Conservation (phyloP, 1,140 invertebrate species). For the Bombus impatiens region DNA sequence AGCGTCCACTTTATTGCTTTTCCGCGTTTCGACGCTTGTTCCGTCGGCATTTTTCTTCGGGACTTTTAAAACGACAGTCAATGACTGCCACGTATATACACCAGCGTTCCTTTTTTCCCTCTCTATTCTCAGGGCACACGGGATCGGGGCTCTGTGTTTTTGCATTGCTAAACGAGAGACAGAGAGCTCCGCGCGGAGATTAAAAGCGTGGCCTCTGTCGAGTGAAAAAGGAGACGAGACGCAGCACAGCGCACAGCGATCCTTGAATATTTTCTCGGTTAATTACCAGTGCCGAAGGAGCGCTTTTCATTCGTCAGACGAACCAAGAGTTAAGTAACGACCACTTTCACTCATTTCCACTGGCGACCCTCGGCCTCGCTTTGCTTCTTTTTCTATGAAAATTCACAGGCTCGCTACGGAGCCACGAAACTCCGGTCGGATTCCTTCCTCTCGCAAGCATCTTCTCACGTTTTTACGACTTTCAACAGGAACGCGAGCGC, state of each 20-base stretch:
- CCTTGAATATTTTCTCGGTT: conserved; percentile 53
- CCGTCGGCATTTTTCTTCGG: conserved; percentile 16
- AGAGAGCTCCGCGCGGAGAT: background rate
- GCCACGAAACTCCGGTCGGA: conserved; percentile 6
- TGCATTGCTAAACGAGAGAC: conserved; percentile 23
- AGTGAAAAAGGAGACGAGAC: background rate
- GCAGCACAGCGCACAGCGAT: background rate
- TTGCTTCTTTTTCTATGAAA: conserved; percentile 25
- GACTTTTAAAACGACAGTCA: conserved; percentile 31
- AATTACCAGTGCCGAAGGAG: conserved; percentile 52
- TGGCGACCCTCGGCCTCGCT: background rate
- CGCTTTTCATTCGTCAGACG: conserved; percentile 48
- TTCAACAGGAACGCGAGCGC: conserved; percentile 30
- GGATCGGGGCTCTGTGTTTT: conserved; percentile 8
- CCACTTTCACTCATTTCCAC: conserved; percentile 65
- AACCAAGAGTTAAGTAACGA: conserved; percentile 59
- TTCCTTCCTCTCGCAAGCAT: background rate
- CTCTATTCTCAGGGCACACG: background rate
- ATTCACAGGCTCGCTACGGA: conserved; percentile 39
- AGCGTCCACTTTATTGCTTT: conserved; percentile 27
- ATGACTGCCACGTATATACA: conserved; percentile 5
- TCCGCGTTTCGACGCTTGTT: background rate
- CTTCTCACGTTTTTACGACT: conserved; percentile 58
- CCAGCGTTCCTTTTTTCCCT: background rate
- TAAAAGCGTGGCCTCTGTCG: background rate